Percentiles rank a stretch among this genome's conserved stretches.
These are phyloP conservation scores for Parauchenoglanis punctatus DNA, from an alignment of 2,797 vertebrate genomes.

Conservation along the genomic window DNA sequence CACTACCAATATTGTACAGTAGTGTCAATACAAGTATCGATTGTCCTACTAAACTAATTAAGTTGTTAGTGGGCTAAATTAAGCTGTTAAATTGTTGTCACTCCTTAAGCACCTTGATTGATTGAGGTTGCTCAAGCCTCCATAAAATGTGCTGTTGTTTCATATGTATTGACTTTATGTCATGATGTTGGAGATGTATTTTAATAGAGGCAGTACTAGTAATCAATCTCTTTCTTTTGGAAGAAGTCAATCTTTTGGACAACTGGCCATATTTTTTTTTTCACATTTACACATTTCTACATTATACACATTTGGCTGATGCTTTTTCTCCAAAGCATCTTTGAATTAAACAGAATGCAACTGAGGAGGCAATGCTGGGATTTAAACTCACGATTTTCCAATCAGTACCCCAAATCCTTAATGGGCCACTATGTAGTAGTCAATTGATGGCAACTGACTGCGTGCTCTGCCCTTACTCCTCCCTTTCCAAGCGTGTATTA, in stretches of 20 bases:
- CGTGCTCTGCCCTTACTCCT: too few species aligned
- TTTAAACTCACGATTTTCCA: not conserved
- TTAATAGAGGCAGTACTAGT: not conserved
- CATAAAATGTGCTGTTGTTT: not conserved
- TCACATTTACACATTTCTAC: not conserved
- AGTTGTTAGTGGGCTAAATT: not conserved
- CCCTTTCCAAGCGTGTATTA: too few species aligned
- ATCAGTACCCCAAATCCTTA: not conserved
- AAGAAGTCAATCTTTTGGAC: not conserved
- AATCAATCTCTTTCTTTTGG: not conserved
- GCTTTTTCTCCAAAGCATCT: not conserved
- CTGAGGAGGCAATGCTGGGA: not conserved
- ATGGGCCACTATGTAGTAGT: not conserved
- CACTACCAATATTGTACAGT: not conserved
- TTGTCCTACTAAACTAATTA: not conserved
- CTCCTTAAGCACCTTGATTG: not conserved
- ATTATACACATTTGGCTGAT: too few species aligned
- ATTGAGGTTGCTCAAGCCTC: not conserved
- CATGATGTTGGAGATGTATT: not conserved
- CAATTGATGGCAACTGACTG: too few species aligned
- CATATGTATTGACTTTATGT: not conserved
- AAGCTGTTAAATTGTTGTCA: not conserved
- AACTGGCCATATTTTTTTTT: not conserved
- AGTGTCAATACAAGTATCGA: not conserved
- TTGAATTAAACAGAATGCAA: not conserved